Conservation (phyloP, 2,797 vertebrate species). For the Helarctos malayanus region DNA sequence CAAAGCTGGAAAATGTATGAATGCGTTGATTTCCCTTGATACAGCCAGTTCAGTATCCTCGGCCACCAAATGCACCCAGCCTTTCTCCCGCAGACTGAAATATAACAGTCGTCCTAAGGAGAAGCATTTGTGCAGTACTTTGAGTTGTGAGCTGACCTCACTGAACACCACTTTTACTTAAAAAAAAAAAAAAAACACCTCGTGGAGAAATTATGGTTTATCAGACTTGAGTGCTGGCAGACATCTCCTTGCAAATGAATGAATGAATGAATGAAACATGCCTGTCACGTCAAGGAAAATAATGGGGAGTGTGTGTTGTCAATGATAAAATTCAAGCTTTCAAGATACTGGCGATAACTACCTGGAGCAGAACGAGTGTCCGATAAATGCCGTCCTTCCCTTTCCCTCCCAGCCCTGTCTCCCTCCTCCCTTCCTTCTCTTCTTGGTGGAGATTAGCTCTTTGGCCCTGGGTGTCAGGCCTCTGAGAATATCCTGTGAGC, state of each 20-base stretch:
- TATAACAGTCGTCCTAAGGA: neutral
- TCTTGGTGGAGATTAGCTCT: no score
- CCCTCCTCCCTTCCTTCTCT: neutral
- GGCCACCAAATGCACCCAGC: neutral
- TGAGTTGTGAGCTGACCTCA: neutral
- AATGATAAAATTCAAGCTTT: neutral
- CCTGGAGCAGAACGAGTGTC: neutral
- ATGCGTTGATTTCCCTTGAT: neutral
- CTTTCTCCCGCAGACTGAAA: neutral
- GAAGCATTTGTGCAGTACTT: neutral
- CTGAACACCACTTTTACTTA: neutral
- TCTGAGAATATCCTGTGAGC: neutral
- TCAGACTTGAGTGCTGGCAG: neutral
- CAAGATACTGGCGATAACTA: neutral
- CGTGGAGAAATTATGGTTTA: neutral
- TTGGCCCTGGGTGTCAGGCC: fast-evolving
- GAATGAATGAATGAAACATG: neutral
- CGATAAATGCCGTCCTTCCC: fast-evolving
- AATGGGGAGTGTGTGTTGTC: neutral
- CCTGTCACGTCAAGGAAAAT: neutral
- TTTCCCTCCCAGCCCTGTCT: neutral
- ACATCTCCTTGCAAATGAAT: neutral
- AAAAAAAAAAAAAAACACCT: neutral
- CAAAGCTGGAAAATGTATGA: neutral
- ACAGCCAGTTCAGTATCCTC: neutral